Evolutionary conservation across 2,113 vertebrate genomes (phyloP).

Genomic region (Phrynosoma blainvillii): DNA sequence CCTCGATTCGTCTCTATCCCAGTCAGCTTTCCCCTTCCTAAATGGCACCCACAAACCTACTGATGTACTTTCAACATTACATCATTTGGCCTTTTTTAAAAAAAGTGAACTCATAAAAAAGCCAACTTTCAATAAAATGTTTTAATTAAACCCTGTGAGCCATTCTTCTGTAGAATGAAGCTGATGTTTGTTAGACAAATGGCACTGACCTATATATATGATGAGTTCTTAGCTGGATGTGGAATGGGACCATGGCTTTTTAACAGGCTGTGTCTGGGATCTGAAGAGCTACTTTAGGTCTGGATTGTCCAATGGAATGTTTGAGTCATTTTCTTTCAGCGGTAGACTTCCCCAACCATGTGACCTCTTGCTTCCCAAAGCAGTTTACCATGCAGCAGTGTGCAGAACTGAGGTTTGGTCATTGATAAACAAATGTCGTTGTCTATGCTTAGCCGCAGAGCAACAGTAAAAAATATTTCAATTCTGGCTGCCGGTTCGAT

Average conservation of each 20-base stretch:
- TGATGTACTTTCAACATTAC: background rate
- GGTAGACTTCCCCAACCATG: background rate
- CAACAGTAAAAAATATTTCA: background rate
- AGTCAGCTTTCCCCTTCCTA: background rate
- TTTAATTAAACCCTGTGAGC: background rate
- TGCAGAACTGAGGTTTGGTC: background rate
- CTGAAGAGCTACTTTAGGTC: background rate
- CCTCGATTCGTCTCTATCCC: slow-evolving; percentile 4
- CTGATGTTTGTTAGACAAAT: slow-evolving; percentile 2
- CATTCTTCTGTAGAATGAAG: background rate
- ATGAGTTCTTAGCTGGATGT: background rate
- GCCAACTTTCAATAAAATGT: background rate
- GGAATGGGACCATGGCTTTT: background rate
- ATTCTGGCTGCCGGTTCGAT: background rate
- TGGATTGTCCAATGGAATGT: background rate
- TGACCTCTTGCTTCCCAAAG: background rate
- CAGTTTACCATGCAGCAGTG: background rate
- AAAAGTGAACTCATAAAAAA: slow-evolving; percentile 19
- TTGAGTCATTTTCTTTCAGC: background rate
- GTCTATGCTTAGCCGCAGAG: background rate
- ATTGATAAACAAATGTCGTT: background rate
- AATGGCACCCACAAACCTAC: slow-evolving; percentile 33
- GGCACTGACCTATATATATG: slow-evolving; percentile 2
- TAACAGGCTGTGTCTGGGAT: background rate
- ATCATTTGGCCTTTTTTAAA: background rate